Conservation (phyloP, 2,113 vertebrate genomes). For the Opisthocomus hoazin region DNA sequence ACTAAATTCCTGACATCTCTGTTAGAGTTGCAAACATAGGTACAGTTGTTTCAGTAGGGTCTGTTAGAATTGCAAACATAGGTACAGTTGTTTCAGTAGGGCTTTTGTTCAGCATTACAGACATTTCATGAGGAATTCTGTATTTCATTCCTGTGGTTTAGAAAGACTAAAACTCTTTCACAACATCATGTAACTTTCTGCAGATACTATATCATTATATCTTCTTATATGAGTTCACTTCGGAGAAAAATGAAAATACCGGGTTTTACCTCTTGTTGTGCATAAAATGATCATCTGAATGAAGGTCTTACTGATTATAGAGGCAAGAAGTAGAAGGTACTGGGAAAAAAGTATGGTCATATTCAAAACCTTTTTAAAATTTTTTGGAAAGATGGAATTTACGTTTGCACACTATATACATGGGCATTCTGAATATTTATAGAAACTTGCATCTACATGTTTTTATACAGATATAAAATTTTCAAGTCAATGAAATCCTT, state of each 20-base stretch:
- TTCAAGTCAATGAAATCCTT: neutral
- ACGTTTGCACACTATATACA: neutral
- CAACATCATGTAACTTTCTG: neutral
- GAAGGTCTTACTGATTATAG: neutral
- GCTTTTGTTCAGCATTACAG: neutral
- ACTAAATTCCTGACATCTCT: neutral
- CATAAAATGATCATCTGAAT: neutral
- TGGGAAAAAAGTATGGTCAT: neutral
- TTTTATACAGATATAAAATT: neutral
- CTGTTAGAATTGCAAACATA: neutral
- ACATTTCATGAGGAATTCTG: neutral
- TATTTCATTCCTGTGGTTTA: neutral
- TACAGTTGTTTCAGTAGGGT: no score
- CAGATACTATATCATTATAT: neutral
- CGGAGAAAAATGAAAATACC: neutral
- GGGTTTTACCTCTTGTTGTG: neutral
- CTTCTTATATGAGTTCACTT: neutral
- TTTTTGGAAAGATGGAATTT: neutral
- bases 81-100: neutral
- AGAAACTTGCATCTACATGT: neutral
- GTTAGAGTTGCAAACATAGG: neutral
- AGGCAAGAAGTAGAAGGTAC: neutral
- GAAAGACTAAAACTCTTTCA: neutral
- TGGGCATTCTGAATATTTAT: neutral
- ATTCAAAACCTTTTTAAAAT: neutral